phyloP scores from a whole-genome alignment of 2,888 invertebrate species.

The Carpatolechia fugitivella region DNA sequence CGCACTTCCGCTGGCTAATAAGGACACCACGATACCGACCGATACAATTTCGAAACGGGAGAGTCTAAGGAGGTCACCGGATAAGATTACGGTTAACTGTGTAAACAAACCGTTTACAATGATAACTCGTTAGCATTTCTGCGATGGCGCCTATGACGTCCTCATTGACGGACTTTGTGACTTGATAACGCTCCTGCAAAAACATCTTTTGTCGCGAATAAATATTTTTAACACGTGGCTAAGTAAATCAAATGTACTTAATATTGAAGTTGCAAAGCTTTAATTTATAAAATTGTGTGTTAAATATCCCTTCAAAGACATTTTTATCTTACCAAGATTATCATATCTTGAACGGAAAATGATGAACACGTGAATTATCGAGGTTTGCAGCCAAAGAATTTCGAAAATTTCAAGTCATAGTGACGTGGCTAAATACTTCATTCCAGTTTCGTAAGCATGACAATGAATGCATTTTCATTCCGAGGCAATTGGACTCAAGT shows the following conservation, averaged over 20 bases:
- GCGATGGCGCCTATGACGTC: slow-evolving; percentile 70
- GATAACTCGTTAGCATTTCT: slow-evolving; percentile 74
- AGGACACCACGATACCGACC: slow-evolving; percentile 67
- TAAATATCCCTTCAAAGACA: no score
- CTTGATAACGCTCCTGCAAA: slow-evolving; percentile 49
- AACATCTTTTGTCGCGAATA: slow-evolving; percentile 21
- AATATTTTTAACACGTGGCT: no score
- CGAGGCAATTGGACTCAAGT: slow-evolving; percentile 7
- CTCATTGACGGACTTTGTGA: slow-evolving; percentile 46
- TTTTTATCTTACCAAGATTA: no score
- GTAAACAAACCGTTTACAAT: slow-evolving; percentile 78
- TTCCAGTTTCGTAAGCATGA: slow-evolving; percentile 11
- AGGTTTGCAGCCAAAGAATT: not conserved
- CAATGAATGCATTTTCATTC: slow-evolving; percentile 8
- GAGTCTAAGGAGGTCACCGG: slow-evolving; percentile 76
- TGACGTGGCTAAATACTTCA: not conserved
- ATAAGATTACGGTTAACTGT: slow-evolving; percentile 78
- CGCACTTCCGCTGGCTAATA: slow-evolving; percentile 71
- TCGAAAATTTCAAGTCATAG: slow-evolving; percentile 1
- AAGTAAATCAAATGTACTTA: no score
- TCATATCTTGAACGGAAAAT: no score
- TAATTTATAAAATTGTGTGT: no score
- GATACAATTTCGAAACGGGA: slow-evolving; percentile 77
- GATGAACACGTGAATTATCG: not conserved
- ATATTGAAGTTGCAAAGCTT: no score